These are phyloP conservation scores for Ophion slaviceki DNA, from an alignment of 2,888 invertebrate genomes.

Conservation along the genomic window DNA sequence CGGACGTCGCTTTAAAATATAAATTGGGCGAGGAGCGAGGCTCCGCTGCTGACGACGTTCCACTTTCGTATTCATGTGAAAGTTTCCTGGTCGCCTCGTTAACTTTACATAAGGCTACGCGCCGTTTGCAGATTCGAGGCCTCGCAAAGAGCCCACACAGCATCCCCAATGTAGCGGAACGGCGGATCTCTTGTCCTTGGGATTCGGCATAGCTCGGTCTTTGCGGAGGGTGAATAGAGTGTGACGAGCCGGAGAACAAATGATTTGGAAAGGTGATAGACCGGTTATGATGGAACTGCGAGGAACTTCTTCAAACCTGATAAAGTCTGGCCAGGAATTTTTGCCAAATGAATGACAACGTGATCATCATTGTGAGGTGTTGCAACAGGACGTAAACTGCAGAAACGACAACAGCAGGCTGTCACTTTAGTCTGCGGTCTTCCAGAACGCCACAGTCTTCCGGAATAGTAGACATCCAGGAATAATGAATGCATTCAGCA, in stretches of 20 bases:
- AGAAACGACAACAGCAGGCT: not conserved
- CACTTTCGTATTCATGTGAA: conserved; percentile 82
- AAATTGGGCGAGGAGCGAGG: conserved; percentile 75
- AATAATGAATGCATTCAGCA: not conserved
- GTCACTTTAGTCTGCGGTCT: not conserved
- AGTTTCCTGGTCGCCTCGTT: conserved; percentile 80
- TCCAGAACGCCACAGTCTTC: not conserved
- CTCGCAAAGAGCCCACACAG: conserved; percentile 64
- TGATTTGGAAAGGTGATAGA: conserved; percentile 7
- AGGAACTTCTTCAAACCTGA: not conserved
- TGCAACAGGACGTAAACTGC: not conserved
- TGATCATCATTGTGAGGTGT: not conserved
- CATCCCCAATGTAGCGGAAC: conserved; percentile 27
- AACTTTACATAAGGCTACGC: conserved; percentile 78
- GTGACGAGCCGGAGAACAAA: not conserved
- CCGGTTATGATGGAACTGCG: too few relatives aligned
- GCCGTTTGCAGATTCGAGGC: conserved; percentile 74
- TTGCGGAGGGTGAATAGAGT: not conserved
- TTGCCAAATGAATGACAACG: not conserved
- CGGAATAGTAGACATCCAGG: not conserved
- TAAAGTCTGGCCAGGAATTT: not conserved
- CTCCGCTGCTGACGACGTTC: conserved; percentile 73
- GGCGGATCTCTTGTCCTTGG: conserved; percentile 27
- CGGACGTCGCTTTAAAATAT: conserved; percentile 79
- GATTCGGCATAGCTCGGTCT: not conserved